These are phyloP conservation scores for Eupithecia insigniata DNA, from an alignment of 2,888 invertebrate species.

Conservation along the genomic window DNA sequence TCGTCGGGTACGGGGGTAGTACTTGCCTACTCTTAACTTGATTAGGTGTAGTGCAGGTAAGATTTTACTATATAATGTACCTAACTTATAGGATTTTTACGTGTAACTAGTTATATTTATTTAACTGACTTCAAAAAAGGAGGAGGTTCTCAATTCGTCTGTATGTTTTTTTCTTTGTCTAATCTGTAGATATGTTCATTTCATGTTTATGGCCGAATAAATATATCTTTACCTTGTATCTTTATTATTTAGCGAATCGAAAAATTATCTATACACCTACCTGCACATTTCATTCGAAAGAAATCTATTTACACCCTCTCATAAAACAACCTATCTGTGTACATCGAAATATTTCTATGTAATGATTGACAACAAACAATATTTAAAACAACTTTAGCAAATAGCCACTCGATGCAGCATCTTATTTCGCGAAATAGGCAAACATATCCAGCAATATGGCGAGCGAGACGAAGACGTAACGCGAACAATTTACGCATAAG, in stretches of 20 bases:
- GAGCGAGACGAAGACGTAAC: constrained; percentile 40
- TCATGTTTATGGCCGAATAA: no score
- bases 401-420: not conserved
- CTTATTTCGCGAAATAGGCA: constrained; percentile 4
- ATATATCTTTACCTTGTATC: no score
- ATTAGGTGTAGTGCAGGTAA: no score
- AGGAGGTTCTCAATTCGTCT: no score
- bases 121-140: no score
- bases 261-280: not conserved
- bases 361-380: not conserved
- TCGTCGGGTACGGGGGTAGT: no score
- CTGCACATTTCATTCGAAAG: not conserved
- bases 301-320: not conserved
- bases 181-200: no score
- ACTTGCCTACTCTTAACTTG: no score
- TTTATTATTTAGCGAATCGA: not conserved
- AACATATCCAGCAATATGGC: constrained; percentile 2
- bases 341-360: not conserved
- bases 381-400: not conserved
- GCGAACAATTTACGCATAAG: constrained; percentile 27
- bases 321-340: not conserved
- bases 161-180: no score
- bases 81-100: no score
- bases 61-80: no score
- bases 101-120: no score